Conservation (phyloP, 2,113 vertebrate genomes). For the Pampusana beccarii region DNA sequence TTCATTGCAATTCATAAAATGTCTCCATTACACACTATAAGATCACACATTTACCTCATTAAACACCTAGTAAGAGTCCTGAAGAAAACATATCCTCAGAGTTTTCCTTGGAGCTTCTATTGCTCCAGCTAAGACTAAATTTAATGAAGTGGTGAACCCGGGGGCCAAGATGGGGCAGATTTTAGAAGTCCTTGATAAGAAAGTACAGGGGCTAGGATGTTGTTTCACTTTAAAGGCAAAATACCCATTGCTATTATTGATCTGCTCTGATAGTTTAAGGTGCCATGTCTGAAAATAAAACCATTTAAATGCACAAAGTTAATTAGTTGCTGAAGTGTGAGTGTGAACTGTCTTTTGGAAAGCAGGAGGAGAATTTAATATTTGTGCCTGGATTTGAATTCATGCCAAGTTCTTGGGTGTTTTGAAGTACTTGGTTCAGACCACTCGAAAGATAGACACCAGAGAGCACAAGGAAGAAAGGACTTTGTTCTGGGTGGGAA, state of each 20-base stretch:
- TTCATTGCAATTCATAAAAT: background rate
- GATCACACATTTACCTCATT: background rate
- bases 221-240: background rate
- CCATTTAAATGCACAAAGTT: background rate
- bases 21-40: background rate
- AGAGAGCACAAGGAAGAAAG: background rate
- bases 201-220: background rate
- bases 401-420: background rate
- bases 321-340: background rate
- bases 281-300: background rate
- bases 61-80: background rate
- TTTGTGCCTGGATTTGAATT: background rate
- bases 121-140: background rate
- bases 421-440: background rate
- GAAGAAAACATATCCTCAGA: background rate
- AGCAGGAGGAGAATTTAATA: background rate
- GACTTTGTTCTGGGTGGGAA: background rate
- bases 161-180: background rate
- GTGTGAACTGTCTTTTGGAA: background rate
- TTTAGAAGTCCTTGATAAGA: background rate
- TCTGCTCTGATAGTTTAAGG: background rate
- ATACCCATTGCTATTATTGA: background rate
- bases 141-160: background rate
- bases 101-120: slow-evolving; percentile 4
- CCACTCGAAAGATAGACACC: background rate